Base-by-base conservation (phyloP, 1,140 invertebrate species). In the Elymnias hypermnestra region DNA sequence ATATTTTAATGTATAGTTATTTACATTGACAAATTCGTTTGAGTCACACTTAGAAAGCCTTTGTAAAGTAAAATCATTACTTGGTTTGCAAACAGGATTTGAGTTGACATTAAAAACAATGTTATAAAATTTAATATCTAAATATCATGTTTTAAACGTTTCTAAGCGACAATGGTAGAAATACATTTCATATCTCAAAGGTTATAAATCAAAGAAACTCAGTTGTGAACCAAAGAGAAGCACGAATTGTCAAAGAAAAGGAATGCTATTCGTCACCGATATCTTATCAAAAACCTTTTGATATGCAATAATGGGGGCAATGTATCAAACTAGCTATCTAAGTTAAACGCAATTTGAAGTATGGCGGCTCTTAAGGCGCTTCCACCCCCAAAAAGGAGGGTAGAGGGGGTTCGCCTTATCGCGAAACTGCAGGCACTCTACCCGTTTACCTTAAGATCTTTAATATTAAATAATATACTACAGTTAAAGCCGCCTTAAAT, bases 401-500 rank as follows among this genome's bases (percentile, higher is more conserved):
- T 49, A 52, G 63, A 33, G 56, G 63, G 52, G 73, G 66, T 66
- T 41, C 51, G 72, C 53, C 75, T 85, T 85, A 85, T 85, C 82
- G 77, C 73, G 60, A 62, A 72, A 76, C 57, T 83, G 82, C 78
- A 85, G 78, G 67, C 82, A 62, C 72, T 71, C 59, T 66, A 57
- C 79, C 71, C 72, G 73, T 69, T 83, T 78, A 85, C 78, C 82
- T 85, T 83, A 79, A 82, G 75, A 85, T 85, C 71, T 82, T 83
- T 85, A 85, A 83, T 85, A 85, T 85, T 82, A 82, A 83, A 83
- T 77, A 85, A 85, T 77, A 79, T 78, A 84, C 60, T 76, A 73
- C 73, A 82, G 63, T 81, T 78, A 76, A 74, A 75, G 69, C 66
- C 60, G 57, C 50, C 59, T 70, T 70, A 63, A 70, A 71, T 60